Percentiles rank a stretch among this genome's conserved stretches.
Evolutionary conservation across 2,797 vertebrate species (phyloP).

Genomic region (Hafferia zeledoni): DNA sequence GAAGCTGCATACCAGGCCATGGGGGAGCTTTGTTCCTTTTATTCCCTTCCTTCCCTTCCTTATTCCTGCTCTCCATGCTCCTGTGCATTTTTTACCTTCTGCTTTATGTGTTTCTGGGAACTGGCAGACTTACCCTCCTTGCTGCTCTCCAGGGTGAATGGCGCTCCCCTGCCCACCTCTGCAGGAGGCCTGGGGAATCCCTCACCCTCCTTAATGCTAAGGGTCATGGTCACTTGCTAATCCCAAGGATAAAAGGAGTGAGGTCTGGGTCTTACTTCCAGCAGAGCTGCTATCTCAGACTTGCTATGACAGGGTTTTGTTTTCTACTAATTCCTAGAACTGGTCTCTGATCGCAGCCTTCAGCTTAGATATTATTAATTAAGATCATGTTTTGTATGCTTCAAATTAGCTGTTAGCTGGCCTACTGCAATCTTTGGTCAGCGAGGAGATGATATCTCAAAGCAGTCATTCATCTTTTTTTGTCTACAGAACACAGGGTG

Average conservation of each 20-base stretch:
- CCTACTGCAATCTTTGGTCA: background rate
- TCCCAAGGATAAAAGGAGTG: background rate
- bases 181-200: accelerated
- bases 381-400: background rate
- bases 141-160: background rate
- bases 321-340: background rate
- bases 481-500: background rate
- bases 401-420: background rate
- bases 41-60: background rate
- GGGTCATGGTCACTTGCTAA: accelerated
- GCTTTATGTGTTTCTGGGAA: background rate
- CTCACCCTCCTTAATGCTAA: accelerated
- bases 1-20: accelerated
- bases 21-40: background rate
- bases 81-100: background rate
- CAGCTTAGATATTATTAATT: background rate
- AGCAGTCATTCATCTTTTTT: background rate
- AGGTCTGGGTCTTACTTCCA: background rate
- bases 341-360: background rate
- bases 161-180: background rate
- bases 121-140: background rate
- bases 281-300: background rate
- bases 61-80: background rate
- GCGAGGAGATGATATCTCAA: background rate
- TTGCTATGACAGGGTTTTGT: background rate